Conservation (phyloP, 2,888 invertebrate species). For the Ornithoptera priamus region DNA sequence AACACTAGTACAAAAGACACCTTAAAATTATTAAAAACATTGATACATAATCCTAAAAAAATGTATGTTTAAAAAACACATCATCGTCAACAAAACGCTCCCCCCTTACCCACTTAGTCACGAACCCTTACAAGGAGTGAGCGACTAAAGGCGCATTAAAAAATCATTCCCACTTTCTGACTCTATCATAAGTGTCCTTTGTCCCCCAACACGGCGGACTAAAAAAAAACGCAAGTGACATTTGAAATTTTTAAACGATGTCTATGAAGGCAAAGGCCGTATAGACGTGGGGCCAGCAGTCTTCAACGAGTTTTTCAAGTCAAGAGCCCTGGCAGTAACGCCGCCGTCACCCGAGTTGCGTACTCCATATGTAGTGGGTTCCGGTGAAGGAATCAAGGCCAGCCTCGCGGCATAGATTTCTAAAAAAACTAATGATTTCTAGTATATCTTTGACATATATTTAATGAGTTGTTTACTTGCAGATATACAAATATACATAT, state of each 20-base stretch:
- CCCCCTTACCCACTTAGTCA: conserved; percentile 1
- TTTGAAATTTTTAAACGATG: conserved; percentile 18
- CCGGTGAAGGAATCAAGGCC: conserved; percentile 27
- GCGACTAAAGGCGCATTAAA: conserved; percentile 15
- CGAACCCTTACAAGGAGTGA: background rate
- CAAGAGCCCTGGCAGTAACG: conserved; percentile 23
- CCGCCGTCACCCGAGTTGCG: conserved; percentile 15
- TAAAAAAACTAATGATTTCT: conserved; percentile 28
- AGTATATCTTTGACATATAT: conserved; percentile 4
- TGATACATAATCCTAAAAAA: too few relatives aligned
- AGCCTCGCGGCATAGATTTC: conserved; percentile 26
- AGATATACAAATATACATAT: too few relatives aligned
- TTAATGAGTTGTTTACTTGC: too few relatives aligned
- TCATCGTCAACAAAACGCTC: background rate
- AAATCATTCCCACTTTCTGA: conserved; percentile 24
- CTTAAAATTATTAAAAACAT: too few relatives aligned
- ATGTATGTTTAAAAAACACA: background rate
- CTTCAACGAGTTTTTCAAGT: conserved; percentile 21
- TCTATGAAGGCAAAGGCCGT: conserved; percentile 14
- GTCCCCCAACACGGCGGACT: conserved; percentile 9
- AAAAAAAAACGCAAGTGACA: conserved; percentile 24
- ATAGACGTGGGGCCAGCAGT: conserved; percentile 11
- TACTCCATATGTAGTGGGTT: conserved; percentile 28
- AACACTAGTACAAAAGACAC: too few relatives aligned
- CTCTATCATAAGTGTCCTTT: conserved; percentile 22